Conservation (phyloP, 2,797 vertebrate genomes). For the Paratrypauchen microcephalus region DNA sequence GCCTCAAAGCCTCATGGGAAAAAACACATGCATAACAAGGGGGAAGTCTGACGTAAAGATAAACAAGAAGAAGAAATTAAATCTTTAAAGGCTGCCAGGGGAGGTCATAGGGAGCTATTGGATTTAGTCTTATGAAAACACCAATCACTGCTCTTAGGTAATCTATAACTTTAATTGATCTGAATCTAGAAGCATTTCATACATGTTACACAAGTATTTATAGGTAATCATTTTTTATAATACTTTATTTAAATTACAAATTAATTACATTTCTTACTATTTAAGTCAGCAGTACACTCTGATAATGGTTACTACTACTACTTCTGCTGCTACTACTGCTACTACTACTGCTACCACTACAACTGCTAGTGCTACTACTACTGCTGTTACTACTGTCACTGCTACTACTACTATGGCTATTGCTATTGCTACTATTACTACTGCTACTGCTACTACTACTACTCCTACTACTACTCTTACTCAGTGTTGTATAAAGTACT, state of each 20-base stretch:
- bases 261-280: too few relatives aligned
- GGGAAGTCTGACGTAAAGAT: constrained; percentile 47
- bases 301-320: background rate
- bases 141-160: background rate
- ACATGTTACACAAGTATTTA: too few relatives aligned
- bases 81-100: constrained; percentile 47
- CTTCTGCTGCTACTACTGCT: background rate
- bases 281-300: too few relatives aligned
- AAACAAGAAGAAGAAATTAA: constrained; percentile 65
- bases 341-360: background rate
- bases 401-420: background rate
- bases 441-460: background rate
- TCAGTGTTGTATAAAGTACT: too few relatives aligned
- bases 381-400: background rate
- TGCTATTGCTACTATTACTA: background rate
- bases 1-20: constrained; percentile 65
- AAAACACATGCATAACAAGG: constrained; percentile 34
- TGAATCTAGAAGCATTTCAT: background rate
- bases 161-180: constrained; percentile 24
- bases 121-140: constrained; percentile 32
- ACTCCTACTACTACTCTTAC: background rate
- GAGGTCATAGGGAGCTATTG: constrained; percentile 33
- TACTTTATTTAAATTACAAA: too few relatives aligned
- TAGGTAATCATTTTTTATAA: too few relatives aligned
- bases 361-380: background rate